Evolutionary conservation across 2,888 invertebrate species (phyloP).

Genomic region (Stictocephala bisonia): DNA sequence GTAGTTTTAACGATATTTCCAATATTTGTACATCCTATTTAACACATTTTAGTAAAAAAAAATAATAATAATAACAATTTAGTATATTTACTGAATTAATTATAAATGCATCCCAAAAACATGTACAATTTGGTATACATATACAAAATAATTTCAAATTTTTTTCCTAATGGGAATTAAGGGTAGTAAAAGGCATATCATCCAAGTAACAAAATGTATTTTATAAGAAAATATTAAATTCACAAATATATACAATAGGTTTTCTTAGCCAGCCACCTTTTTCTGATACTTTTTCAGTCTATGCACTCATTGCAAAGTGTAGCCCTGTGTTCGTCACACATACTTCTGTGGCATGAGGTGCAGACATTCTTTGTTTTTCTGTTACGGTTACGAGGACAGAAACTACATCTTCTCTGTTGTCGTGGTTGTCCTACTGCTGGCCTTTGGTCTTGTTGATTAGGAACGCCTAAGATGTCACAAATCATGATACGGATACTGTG

Average conservation of each 20-base stretch:
- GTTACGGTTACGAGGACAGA: slow-evolving; percentile 4
- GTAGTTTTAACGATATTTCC: too few relatives aligned
- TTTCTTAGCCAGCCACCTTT: background rate
- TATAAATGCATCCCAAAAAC: too few relatives aligned
- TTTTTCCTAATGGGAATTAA: too few relatives aligned
- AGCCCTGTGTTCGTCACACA: slow-evolving; percentile 11
- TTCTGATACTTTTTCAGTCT: background rate
- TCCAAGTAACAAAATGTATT: too few relatives aligned
- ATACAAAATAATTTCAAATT: too few relatives aligned
- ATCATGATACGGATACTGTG: slow-evolving; percentile 3
- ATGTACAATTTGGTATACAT: too few relatives aligned
- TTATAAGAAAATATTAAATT: too few relatives aligned
- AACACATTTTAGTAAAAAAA: too few relatives aligned
- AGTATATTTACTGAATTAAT: too few relatives aligned
- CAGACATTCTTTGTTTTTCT: slow-evolving; percentile 23
- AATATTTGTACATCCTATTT: too few relatives aligned
- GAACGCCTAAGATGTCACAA: background rate
- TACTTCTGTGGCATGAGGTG: background rate
- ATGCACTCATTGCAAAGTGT: background rate
- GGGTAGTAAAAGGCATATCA: too few relatives aligned
- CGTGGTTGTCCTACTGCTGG: background rate
- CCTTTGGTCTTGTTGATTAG: background rate
- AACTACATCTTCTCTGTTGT: slow-evolving; percentile 16
- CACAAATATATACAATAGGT: background rate
- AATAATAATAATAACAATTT: too few relatives aligned